Percentiles rank a stretch among this genome's conserved stretches.
Conservation (phyloP, 2,888 invertebrate species). For the Phengaris arion region DNA sequence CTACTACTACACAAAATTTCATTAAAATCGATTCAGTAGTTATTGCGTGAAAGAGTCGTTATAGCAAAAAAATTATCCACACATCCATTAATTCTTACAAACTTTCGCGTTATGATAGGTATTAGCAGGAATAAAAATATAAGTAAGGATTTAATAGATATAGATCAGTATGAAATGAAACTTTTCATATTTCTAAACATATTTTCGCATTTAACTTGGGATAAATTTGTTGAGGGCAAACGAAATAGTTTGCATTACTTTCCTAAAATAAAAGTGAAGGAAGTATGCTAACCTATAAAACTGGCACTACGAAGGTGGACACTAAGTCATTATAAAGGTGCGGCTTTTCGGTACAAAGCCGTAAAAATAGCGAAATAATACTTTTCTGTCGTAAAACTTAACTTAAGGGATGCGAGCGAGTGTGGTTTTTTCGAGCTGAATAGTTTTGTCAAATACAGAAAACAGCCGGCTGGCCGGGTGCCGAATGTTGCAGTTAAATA, state of each 20-base stretch:
- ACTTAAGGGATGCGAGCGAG: slow-evolving; percentile 53
- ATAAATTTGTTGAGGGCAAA: background rate
- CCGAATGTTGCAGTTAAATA: slow-evolving; percentile 74
- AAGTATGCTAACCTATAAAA: slow-evolving; percentile 13
- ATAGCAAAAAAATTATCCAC: too few species aligned
- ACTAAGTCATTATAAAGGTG: slow-evolving; percentile 1
- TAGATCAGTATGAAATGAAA: too few species aligned
- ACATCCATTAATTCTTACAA: too few species aligned
- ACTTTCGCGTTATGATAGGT: too few species aligned
- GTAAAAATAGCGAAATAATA: slow-evolving; percentile 26
- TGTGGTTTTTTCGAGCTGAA: slow-evolving; percentile 72
- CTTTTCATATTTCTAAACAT: too few species aligned
- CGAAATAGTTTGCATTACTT: background rate
- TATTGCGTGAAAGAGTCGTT: too few species aligned
- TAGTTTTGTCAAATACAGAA: slow-evolving; percentile 69
- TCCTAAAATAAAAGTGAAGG: background rate
- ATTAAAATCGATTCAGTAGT: too few species aligned
- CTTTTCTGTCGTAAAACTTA: slow-evolving; percentile 32
- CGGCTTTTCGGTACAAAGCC: background rate
- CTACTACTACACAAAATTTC: too few species aligned
- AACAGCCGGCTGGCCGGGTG: slow-evolving; percentile 66
- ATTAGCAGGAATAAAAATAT: too few species aligned
- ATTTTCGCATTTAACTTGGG: background rate
- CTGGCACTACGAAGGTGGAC: slow-evolving; percentile 6
- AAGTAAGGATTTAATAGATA: too few species aligned